phyloP scores from a whole-genome alignment of 2,888 invertebrate genomes.

The Drosophila buzzatii region DNA sequence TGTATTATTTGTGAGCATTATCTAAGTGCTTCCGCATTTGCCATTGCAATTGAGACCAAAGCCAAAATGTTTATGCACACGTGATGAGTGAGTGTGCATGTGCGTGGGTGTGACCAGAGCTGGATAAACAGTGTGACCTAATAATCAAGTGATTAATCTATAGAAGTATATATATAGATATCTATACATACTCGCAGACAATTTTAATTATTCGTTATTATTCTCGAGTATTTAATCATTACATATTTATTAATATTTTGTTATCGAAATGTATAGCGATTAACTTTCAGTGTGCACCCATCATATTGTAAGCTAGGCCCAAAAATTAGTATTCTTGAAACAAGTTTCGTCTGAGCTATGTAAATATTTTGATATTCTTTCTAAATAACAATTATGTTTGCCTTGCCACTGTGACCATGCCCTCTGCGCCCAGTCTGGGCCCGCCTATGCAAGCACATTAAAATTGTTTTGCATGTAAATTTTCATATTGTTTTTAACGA shows the following conservation, averaged over 20 bases:
- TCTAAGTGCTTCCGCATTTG: constrained; percentile 47
- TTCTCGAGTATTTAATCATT: not conserved
- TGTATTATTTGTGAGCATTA: constrained; percentile 22
- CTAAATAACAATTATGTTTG: constrained; percentile 9
- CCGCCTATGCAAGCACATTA: constrained; percentile 14
- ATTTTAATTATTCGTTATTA: not conserved
- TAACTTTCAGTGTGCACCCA: not conserved
- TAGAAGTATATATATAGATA: not conserved
- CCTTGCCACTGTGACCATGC: constrained; percentile 17
- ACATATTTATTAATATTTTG: too few species aligned
- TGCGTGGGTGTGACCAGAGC: not conserved
- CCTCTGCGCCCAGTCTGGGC: constrained; percentile 14
- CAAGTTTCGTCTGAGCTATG: not conserved
- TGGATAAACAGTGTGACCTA: constrained; percentile 13
- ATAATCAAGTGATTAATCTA: not conserved
- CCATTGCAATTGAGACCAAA: constrained; percentile 32
- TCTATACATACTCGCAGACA: not conserved
- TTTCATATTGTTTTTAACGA: constrained; percentile 32
- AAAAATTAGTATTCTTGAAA: not conserved
- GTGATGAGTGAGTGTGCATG: constrained; percentile 2
- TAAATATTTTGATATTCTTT: constrained; percentile 4
- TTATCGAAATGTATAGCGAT: too few species aligned
- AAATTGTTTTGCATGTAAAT: constrained; percentile 38
- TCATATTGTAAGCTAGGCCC: not conserved
- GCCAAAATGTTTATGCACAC: constrained; percentile 12